Percentiles rank a stretch among this genome's conserved stretches.
phyloP scores from a whole-genome alignment of 2,113 vertebrate genomes.

The Bucco capensis region DNA sequence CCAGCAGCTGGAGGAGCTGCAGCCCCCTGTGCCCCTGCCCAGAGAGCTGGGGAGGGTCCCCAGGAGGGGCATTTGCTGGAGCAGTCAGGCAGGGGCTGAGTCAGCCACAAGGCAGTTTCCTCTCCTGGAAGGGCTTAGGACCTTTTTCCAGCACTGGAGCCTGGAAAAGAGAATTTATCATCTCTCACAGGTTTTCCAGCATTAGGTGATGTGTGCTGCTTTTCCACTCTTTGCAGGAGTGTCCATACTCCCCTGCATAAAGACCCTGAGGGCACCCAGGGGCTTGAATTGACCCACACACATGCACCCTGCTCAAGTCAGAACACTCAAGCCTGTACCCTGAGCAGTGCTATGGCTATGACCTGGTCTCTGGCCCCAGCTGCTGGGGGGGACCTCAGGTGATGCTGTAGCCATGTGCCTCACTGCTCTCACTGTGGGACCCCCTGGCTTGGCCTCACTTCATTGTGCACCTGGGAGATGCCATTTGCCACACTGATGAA shows the following conservation, averaged over 20 bases:
- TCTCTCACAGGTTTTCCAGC: neutral
- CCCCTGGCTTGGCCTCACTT: rapidly evolving
- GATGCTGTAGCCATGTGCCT: neutral
- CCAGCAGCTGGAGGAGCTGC: neutral
- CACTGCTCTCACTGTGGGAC: neutral
- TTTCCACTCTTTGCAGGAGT: neutral
- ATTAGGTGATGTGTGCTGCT: neutral
- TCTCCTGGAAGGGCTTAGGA: neutral
- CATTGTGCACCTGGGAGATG: neutral
- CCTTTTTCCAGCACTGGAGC: neutral
- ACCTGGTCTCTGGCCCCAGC: neutral
- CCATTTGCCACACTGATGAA: neutral
- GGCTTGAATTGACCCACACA: neutral
- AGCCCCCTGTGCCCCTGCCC: neutral
- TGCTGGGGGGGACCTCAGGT: neutral
- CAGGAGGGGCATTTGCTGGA: neutral
- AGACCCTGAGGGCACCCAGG: neutral
- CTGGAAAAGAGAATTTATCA: neutral
- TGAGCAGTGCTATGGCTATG: rapidly evolving
- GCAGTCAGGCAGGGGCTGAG: rapidly evolving
- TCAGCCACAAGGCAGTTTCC: neutral
- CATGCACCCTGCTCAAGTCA: neutral
- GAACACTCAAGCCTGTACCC: neutral
- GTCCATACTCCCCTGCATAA: neutral
- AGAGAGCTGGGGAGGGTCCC: neutral